Evolutionary conservation across 64 coral and sea anemone species (phyloP).

Genomic region (Dendrophyllia cribrosa): DNA sequence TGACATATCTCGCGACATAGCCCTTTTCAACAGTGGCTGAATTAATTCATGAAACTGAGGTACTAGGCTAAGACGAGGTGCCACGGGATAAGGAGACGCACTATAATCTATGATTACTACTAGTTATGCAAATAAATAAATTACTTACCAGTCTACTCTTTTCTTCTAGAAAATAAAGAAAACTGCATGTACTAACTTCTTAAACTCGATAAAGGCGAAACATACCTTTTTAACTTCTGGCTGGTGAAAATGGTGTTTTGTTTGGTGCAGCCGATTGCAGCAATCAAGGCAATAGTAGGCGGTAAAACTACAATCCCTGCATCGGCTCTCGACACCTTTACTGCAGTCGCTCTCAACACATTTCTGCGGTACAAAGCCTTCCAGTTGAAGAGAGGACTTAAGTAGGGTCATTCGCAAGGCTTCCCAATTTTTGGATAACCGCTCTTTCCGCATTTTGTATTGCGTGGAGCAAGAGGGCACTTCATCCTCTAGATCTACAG

Average conservation of each 20-base stretch:
- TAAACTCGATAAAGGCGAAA: no score
- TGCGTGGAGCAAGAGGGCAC: neutral
- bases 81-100: no score
- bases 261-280: slow-evolving; percentile 10
- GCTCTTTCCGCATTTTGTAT: neutral
- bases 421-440: neutral
- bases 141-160: no score
- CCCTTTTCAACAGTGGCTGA: no score
- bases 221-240: neutral
- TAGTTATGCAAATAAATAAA: no score
- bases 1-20: no score
- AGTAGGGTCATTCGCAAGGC: neutral
- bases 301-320: slow-evolving; percentile 12
- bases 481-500: neutral
- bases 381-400: slow-evolving; percentile 18
- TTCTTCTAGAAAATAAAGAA: no score
- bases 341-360: neutral
- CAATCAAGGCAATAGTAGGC: slow-evolving; percentile 41
- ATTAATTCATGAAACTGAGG: no score
- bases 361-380: neutral
- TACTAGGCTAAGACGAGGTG: no score
- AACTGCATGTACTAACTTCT: no score
- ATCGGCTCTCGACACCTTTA: slow-evolving; percentile 22
- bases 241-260: slow-evolving; percentile 11
- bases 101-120: no score